Percentiles rank a stretch among this genome's conserved stretches.
Evolutionary conservation across 2,797 vertebrate genomes (phyloP).

Genomic region (Poeciliopsis paucimaculata): DNA sequence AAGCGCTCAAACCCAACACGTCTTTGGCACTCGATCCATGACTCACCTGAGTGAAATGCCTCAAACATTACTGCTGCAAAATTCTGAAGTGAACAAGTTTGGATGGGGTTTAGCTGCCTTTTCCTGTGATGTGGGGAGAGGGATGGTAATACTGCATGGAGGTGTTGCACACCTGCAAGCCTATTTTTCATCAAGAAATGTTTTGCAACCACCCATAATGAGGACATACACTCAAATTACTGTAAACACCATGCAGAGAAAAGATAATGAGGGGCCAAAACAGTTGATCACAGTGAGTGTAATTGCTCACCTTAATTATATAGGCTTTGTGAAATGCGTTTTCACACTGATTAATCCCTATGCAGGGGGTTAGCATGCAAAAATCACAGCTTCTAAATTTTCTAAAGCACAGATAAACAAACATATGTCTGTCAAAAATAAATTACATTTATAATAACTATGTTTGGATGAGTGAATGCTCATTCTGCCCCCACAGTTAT

Average conservation of each 20-base stretch:
- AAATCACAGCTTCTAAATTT: constrained; percentile 26
- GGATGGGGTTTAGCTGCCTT: constrained; percentile 42
- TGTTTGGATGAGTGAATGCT: constrained; percentile 70
- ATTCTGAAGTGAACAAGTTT: constrained; percentile 72
- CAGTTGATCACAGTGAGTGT: constrained; percentile 34
- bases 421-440: background rate
- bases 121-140: constrained; percentile 45
- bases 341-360: constrained; percentile 45
- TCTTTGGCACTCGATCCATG: constrained; percentile 74
- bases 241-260: constrained; percentile 47
- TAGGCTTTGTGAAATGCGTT: constrained; percentile 13
- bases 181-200: constrained; percentile 46
- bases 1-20: constrained; percentile 61
- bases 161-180: constrained; percentile 31
- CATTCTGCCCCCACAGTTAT: constrained; percentile 46
- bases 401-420: constrained; percentile 37
- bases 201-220: constrained; percentile 52
- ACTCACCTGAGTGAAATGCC: constrained; percentile 82
- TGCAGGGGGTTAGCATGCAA: background rate
- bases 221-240: constrained; percentile 41
- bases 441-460: background rate
- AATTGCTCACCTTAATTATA: constrained; percentile 54
- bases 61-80: constrained; percentile 67
- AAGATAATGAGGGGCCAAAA: constrained; percentile 38
- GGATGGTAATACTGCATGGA: background rate